phyloP scores from a whole-genome alignment of 2,888 invertebrate genomes.

The Panopea generosa region DNA sequence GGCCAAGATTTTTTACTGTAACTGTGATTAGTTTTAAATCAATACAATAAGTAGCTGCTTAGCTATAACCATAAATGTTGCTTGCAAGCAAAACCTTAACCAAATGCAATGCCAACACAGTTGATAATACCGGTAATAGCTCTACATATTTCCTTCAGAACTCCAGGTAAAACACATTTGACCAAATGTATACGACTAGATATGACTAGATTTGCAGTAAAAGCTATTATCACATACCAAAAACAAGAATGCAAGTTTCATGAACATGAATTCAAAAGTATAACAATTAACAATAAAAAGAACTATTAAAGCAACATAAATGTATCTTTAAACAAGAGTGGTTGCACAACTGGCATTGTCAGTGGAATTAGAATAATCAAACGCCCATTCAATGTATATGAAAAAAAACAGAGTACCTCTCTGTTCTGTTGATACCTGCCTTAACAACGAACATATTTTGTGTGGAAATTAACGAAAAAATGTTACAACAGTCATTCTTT shows the following conservation, averaged over 20 bases:
- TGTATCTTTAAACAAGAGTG: too few species aligned
- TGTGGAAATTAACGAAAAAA: background rate
- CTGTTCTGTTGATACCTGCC: slow-evolving; percentile 3
- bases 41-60: background rate
- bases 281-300: slow-evolving; percentile 3
- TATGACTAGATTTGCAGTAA: too few species aligned
- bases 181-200: too few species aligned
- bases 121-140: background rate
- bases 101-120: background rate
- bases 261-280: background rate
- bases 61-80: background rate
- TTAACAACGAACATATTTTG: slow-evolving; percentile 3
- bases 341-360: slow-evolving; percentile 3
- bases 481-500: too few species aligned
- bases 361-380: slow-evolving; percentile 2
- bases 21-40: background rate
- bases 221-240: slow-evolving; percentile 3
- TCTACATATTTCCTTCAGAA: background rate
- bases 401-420: background rate
- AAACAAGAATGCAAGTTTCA: slow-evolving; percentile 3
- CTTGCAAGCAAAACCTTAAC: background rate
- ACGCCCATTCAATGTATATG: slow-evolving; percentile 3
- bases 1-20: too few species aligned
- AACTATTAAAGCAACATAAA: too few species aligned
- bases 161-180: slow-evolving; percentile 1